phyloP scores from a whole-genome alignment of 1,140 invertebrate genomes.

The Lepidurus packardi region DNA sequence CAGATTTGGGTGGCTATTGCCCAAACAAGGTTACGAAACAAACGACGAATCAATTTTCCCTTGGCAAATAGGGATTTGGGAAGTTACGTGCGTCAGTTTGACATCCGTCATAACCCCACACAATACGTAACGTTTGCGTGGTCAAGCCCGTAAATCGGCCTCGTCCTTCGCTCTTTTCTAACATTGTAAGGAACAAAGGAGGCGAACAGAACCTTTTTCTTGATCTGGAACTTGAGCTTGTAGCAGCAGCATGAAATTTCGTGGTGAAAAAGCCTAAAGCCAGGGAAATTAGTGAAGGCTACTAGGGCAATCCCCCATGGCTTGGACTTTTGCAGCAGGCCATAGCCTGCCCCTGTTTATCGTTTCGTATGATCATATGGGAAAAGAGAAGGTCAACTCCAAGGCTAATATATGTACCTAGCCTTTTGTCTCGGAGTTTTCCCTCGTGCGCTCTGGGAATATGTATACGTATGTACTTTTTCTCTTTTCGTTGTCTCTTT shows the following conservation, averaged over 20 bases:
- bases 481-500: too few relatives aligned
- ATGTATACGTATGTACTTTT: too few relatives aligned
- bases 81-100: neutral
- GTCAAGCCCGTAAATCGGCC: neutral
- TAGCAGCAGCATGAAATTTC: neutral
- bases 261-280: neutral
- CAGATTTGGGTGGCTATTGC: too few relatives aligned
- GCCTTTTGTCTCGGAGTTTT: neutral
- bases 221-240: neutral
- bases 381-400: conserved; percentile 17
- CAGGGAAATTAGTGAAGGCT: conserved; percentile 5
- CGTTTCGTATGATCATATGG: neutral
- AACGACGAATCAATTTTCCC: too few relatives aligned
- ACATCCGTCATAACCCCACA: neutral
- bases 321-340: conserved; percentile 10
- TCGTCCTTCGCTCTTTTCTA: neutral
- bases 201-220: conserved; percentile 13
- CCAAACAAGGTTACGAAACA: neutral
- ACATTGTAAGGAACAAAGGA: neutral
- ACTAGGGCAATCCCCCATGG: conserved; percentile 16
- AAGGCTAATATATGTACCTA: conserved; percentile 6
- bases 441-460: too few relatives aligned
- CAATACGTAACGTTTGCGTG: neutral
- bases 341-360: neutral
- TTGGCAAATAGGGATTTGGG: neutral